Evolutionary conservation across 2,113 vertebrate genomes (phyloP).

Genomic region (Chionis minor): DNA sequence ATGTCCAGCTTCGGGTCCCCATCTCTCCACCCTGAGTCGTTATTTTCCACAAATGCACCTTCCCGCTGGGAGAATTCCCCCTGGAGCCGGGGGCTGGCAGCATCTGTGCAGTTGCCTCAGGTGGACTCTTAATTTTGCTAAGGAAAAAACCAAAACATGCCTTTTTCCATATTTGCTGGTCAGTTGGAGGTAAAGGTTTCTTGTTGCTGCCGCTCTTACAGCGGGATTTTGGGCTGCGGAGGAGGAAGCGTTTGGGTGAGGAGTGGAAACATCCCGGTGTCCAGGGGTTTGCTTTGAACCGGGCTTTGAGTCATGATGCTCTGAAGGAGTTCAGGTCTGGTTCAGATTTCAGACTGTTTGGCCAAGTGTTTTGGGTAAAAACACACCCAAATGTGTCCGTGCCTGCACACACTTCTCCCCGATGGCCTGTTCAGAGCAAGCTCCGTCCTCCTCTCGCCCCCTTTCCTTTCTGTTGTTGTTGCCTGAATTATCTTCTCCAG

Average conservation of each 20-base stretch:
- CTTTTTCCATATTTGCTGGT: not conserved
- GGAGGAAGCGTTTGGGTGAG: not conserved
- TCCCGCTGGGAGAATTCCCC: not conserved
- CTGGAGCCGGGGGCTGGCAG: not conserved
- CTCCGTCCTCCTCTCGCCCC: not conserved
- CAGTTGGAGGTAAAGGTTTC: not conserved
- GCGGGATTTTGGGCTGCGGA: not conserved
- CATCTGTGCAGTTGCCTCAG: not conserved
- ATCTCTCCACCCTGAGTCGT: not conserved
- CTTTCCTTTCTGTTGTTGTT: not conserved
- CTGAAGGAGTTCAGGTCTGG: not conserved
- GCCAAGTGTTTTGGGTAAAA: not conserved
- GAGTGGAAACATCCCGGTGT: not conserved
- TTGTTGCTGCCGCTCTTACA: not conserved
- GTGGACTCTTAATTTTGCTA: not conserved
- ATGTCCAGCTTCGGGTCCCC: accelerated
- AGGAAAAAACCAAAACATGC: not conserved
- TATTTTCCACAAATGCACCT: not conserved
- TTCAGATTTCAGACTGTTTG: not conserved
- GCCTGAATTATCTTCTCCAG: not conserved
- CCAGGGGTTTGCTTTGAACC: not conserved
- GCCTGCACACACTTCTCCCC: not conserved
- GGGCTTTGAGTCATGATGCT: not conserved
- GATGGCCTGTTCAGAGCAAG: accelerated
- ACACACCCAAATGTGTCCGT: not conserved